Evolutionary conservation across 2,113 vertebrate species (phyloP).

Genomic region (Lepidothrix coronata): DNA sequence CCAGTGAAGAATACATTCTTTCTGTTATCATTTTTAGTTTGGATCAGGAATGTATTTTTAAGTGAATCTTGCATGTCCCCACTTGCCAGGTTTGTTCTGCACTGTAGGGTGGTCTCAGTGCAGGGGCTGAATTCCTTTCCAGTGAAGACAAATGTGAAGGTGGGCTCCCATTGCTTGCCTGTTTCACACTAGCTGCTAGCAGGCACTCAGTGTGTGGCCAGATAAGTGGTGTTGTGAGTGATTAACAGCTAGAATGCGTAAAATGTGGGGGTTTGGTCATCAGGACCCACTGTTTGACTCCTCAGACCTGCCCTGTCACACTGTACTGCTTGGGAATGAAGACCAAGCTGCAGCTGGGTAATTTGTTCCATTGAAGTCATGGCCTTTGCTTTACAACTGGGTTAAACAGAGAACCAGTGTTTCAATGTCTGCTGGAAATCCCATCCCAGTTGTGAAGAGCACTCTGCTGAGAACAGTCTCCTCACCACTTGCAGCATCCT

Average conservation of each 20-base stretch:
- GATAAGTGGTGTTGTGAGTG: background rate
- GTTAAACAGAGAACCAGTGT: background rate
- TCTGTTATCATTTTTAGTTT: background rate
- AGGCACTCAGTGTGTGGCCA: accelerated
- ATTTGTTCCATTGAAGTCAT: background rate
- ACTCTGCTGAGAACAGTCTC: background rate
- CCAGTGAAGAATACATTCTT: background rate
- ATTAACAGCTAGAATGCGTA: background rate
- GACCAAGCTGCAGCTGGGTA: background rate
- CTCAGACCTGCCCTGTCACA: accelerated
- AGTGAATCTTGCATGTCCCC: background rate
- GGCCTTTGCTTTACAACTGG: background rate
- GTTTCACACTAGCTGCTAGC: background rate
- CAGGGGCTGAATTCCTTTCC: background rate
- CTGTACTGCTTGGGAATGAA: background rate
- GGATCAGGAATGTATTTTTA: background rate
- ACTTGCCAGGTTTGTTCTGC: background rate
- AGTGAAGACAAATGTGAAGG: background rate
- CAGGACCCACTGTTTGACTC: background rate
- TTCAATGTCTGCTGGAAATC: background rate
- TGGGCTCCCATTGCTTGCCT: background rate
- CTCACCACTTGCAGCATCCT: background rate
- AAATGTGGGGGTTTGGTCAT: background rate
- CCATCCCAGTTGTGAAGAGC: background rate
- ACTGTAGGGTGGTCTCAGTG: background rate